Base-by-base conservation (phyloP, 1,140 invertebrate species). In the Philopotamus ludificatus region DNA sequence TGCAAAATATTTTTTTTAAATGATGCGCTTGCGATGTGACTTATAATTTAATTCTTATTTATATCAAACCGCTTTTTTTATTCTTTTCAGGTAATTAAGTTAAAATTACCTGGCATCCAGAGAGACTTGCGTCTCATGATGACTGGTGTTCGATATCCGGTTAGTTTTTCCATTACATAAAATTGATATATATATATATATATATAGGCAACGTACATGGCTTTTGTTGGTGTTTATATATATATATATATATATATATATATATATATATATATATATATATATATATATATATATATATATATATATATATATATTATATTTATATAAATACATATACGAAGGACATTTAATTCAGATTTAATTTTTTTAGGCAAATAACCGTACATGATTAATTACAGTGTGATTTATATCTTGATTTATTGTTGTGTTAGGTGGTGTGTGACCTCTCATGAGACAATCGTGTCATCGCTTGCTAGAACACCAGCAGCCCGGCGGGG, bases 401-500 rank as follows among this genome's bases (percentile, higher is more conserved):
- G 34, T 39, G 34, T 3, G 20, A 53, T 7, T 7, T 7, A 8
- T 16, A 53, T 26, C 25, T 4, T 53, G 7, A 8, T 8, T 9
- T 47, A 47, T 53, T 53, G 50, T 26, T 10, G 23, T 4, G 15
- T 26, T 18, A 68, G 64, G 50, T 76, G 76, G 75, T 75, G 72
- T 74, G 74, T 67, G 77, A 77, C 75, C 77, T 78, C 76, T 76
- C 78, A 81, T 80, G 78, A 80, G 79, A 79, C 79, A 80, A 73
- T 80, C 78, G 74, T 80, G 78, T 69, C 79, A 80, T 70, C 79
- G 77, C 69, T 75, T 80, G 74, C 77, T 80, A 67, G 79, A 81
- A 74, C 77, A 81, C 72, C 79, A 81, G 71, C 68, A 70, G 23
- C 79, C 79, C 59, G 74, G 76, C 51, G 78, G 77, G 63, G 77